Conservation (phyloP, 2,113 vertebrate genomes). For the Morone saxatilis region DNA sequence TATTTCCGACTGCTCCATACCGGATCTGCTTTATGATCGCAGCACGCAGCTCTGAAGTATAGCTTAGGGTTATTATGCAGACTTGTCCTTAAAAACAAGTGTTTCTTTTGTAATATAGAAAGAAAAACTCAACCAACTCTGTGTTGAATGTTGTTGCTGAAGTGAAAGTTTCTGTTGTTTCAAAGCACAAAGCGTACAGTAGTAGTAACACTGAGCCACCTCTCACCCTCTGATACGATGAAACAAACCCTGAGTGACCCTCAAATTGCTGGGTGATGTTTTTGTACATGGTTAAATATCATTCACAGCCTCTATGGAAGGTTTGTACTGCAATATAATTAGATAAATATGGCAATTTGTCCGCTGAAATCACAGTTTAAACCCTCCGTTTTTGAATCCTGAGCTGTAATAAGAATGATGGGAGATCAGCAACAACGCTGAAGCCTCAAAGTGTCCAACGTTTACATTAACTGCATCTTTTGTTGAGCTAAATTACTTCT, state of each 20-base stretch:
- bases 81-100: not conserved
- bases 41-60: not conserved
- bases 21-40: not conserved
- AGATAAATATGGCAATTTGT: not conserved
- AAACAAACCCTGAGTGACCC: not conserved
- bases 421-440: not conserved
- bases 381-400: no score
- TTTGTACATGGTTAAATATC: not conserved
- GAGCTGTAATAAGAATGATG: not conserved
- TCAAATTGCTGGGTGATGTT: not conserved
- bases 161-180: not conserved
- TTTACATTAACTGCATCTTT: not conserved
- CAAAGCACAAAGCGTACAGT: not conserved
- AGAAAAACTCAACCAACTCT: conserved; percentile 9
- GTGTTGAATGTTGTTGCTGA: not conserved
- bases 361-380: not conserved
- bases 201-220: not conserved
- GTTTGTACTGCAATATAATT: not conserved
- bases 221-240: not conserved
- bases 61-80: not conserved
- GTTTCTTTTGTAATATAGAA: conserved; percentile 7
- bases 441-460: not conserved
- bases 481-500: not conserved
- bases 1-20: not conserved
- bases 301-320: not conserved